Base-by-base conservation (phyloP, 1,140 invertebrate species). In the Ruditapes philippinarum region DNA sequence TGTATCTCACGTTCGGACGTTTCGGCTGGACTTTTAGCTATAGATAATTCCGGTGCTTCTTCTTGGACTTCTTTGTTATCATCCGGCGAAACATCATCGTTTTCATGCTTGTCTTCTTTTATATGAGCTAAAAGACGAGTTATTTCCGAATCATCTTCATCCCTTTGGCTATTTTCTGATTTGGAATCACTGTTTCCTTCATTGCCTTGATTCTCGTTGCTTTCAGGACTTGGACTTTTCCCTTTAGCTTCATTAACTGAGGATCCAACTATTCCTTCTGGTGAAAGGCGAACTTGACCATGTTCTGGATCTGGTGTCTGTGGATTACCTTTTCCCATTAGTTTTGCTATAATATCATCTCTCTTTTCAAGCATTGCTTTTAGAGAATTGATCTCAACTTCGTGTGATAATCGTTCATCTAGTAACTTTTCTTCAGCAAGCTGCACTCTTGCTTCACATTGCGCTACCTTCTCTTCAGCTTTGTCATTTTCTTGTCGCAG, bases 351-450 rank as follows among this genome's bases (percentile, higher is more conserved):
- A 45, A 70, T 49, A 22, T 40, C 68, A 60, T 86, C 83, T 60
- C 45, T 73, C 33, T 86, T 76, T 40, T 86, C 84, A 78, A 87
- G 31, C 28, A 79, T 62, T 9, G 84, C 84, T 79, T 65, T 57
- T 9, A 87, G 57, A 5, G 45, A 60, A 51, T 87, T 87, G 4
- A 87, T 79, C 40, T 87, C 84, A 0, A 87, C 84, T 79, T 87
- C 84, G 60, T 87, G 84, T 19, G 73, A 62, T n/a, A 87, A 51
- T 25, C 84, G 49, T 45, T 87, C 84, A 25, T 87, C 74, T 22
- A 87, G 57, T 25, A 87, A 38, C 42, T 76, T 78, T 68, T 87
- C 84, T 51, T 87, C 57, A 31, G 79, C 76, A 12, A 28, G 51
- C 28, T 87, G 84, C 5, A 87, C 84, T 22, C 54, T 79, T 33